Conservation (phyloP, 2,113 vertebrate species). For the Hyla sarda region DNA sequence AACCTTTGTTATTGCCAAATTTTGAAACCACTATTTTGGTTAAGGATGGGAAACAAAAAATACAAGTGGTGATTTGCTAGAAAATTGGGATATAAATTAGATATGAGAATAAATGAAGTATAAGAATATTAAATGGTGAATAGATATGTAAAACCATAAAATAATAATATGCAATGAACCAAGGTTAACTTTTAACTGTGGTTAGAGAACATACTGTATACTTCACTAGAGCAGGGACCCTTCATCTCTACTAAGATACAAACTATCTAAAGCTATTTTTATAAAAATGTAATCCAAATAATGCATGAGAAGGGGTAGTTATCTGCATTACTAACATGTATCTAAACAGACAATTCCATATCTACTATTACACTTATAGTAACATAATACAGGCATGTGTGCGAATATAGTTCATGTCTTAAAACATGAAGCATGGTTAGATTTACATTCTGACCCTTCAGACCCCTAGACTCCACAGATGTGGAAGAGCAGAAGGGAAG, state of each 20-base stretch:
- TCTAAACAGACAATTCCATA: no score
- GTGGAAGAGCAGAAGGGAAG: slow-evolving; percentile 37
- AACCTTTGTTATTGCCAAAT: no score
- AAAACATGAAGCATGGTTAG: background rate
- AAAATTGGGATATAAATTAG: no score
- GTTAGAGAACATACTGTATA: background rate
- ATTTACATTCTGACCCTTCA: slow-evolving; percentile 4
- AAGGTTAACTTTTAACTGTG: no score
- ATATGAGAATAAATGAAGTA: no score
- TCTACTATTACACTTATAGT: background rate
- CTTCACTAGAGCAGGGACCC: background rate
- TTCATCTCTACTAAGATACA: background rate
- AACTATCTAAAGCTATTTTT: background rate
- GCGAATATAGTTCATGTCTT: background rate
- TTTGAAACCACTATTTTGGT: no score
- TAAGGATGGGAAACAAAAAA: background rate
- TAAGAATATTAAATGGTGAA: no score
- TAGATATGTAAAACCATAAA: no score
- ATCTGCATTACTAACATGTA: background rate
- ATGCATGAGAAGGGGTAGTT: background rate
- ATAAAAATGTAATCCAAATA: background rate
- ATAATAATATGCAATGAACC: no score
- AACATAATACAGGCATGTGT: no score
- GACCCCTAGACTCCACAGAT: slow-evolving; percentile 11
- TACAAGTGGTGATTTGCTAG: no score